Evolutionary conservation across 2,888 invertebrate genomes (phyloP).

Genomic region (Lacanobia wlatinum): DNA sequence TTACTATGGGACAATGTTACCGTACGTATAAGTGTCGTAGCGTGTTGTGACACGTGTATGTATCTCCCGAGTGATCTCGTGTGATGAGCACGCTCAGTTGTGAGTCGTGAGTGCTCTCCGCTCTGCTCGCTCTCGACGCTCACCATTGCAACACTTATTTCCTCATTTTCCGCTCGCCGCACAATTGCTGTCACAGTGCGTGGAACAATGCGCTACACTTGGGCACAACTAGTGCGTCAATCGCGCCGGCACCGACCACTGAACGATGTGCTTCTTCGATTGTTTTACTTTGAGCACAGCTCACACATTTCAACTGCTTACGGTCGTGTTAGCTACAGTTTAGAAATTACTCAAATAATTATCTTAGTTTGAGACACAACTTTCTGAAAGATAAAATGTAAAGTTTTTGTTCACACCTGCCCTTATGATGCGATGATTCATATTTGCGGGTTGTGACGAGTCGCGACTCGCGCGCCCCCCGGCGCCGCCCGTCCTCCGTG

Average conservation of each 20-base stretch:
- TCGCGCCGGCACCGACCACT: neutral
- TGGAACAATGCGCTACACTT: neutral
- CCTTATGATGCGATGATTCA: neutral
- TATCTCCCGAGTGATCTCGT: conserved; percentile 8
- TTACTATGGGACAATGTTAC: neutral
- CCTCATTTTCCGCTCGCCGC: neutral
- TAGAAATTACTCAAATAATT: neutral
- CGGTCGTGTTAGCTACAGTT: neutral
- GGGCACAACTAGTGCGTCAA: neutral
- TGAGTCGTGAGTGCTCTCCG: neutral
- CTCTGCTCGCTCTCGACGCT: conserved; percentile 1
- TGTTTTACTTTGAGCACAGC: neutral
- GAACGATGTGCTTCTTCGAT: neutral
- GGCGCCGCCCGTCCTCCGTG: conserved; percentile 6
- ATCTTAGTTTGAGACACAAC: neutral
- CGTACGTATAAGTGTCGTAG: too few species aligned
- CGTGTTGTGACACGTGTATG: neutral
- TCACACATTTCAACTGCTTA: neutral
- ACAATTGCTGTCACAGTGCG: neutral
- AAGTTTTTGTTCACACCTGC: neutral
- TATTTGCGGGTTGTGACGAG: conserved; percentile 1
- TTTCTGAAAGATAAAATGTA: neutral
- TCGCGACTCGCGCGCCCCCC: neutral
- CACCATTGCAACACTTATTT: conserved; percentile 17
- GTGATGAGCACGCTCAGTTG: conserved; percentile 1